These are phyloP conservation scores for Oceanodroma tethys DNA, from an alignment of 2,113 vertebrate genomes.

Conservation along the genomic window DNA sequence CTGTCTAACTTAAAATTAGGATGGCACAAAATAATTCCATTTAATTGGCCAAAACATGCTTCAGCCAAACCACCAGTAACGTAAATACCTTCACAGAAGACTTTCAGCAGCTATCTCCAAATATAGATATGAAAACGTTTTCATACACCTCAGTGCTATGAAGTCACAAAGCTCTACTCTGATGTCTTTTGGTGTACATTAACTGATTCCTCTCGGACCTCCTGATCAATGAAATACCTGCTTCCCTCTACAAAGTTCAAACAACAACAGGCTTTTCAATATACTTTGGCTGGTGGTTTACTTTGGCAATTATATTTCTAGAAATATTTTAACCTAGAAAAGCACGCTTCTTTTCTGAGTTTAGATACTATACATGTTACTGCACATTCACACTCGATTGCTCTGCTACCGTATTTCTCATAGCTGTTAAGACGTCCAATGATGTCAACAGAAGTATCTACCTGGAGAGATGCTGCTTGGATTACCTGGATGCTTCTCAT, in stretches of 20 bases:
- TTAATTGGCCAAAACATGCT: conserved; percentile 14
- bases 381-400: background rate
- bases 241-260: background rate
- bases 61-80: conserved; percentile 34
- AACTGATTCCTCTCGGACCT: background rate
- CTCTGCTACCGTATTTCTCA: background rate
- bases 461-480: background rate
- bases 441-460: background rate
- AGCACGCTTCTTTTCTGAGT: background rate
- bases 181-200: background rate
- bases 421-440: background rate
- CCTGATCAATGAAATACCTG: background rate
- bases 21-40: background rate
- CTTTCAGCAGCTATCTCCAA: background rate
- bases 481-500: background rate
- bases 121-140: background rate
- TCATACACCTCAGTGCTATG: background rate
- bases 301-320: background rate
- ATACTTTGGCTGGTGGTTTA: background rate
- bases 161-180: background rate
- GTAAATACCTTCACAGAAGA: background rate
- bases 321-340: background rate
- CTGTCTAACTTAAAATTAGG: conserved; percentile 26
- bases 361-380: background rate
- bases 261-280: background rate